These are phyloP conservation scores for Turdus rufiventris DNA, from an alignment of 2,113 vertebrate species.

Conservation along the genomic window DNA sequence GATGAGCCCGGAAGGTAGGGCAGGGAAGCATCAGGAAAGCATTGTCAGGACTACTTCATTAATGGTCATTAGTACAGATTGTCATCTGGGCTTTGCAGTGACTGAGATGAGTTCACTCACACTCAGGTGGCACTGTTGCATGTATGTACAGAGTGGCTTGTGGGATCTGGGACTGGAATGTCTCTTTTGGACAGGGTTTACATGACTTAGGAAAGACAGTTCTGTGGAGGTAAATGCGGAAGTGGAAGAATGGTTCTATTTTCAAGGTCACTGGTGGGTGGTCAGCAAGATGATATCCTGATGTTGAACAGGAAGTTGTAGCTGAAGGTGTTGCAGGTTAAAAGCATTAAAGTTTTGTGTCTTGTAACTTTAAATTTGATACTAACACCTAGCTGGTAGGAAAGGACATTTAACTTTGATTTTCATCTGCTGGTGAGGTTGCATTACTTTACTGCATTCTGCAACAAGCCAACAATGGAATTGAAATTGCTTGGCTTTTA, in stretches of 20 bases:
- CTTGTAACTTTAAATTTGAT: neutral
- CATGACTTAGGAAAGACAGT: neutral
- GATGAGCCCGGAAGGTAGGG: neutral
- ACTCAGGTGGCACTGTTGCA: neutral
- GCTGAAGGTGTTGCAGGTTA: neutral
- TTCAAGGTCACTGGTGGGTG: neutral
- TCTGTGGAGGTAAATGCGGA: neutral
- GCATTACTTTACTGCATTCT: neutral
- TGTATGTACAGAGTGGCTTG: accelerated
- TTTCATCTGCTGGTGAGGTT: neutral
- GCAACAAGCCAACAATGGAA: neutral
- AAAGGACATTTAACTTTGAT: neutral
- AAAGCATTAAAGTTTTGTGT: neutral
- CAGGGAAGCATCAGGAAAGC: neutral
- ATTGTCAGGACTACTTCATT: neutral
- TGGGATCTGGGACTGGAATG: neutral
- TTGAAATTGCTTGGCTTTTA: constrained; percentile 44
- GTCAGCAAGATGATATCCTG: neutral
- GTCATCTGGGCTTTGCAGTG: neutral
- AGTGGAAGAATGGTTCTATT: accelerated
- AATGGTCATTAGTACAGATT: neutral
- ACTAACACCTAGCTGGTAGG: neutral
- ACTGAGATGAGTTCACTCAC: neutral
- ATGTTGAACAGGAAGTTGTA: neutral
- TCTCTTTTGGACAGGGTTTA: neutral